Evolutionary conservation across 2,888 invertebrate genomes (phyloP), one percentile per base, ranked within the genome.

Genomic region (Dynastes hyllus): DNA sequence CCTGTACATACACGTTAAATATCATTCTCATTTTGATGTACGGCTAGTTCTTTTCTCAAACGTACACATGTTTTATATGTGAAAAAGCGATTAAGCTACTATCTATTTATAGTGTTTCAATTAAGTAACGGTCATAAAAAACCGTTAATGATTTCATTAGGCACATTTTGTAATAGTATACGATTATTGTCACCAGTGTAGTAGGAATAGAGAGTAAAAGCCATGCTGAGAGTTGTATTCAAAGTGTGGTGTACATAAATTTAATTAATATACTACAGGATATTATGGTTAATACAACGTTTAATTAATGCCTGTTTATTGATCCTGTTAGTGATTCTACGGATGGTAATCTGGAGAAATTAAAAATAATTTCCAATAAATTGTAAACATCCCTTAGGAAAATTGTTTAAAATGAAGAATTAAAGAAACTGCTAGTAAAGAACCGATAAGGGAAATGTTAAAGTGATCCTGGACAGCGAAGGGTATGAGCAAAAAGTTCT

Each of bases 51-150:
- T 9, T 11, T 55, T 11, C 55, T 16, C 55, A 55, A 16, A 55
- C n/a, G 9, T 61, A 29, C 29, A 29, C 11, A 61, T 29, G 27
- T 67, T 67, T 45, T 40, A 5, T 67, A 11, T 67, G 45, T 67
- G 40, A 32, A 65, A 13, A 22, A 45, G 8, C 13, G n/a, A 67
- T 67, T 45, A 65, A 65, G 65, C 13, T 37, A 22, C 27, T 67
- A 66, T 22, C 37, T 45, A 45, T 45, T 45, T 16, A 27, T 67
- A 22, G 45, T 40, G n/a, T 67, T 67, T 45, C 40, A 67, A 67
- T 67, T 67, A 67, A 40, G 16, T 9, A 67, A 67, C 9, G 67
- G 45, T 16, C 40, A 67, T 67, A 67, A 67, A 67, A 66, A n/a
- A 2, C 16, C 40, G 45, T 67, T 67, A 67, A 67, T 45, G 45